These are phyloP conservation scores for Lepidothrix coronata DNA, from an alignment of 2,113 vertebrate genomes.

Conservation along the genomic window DNA sequence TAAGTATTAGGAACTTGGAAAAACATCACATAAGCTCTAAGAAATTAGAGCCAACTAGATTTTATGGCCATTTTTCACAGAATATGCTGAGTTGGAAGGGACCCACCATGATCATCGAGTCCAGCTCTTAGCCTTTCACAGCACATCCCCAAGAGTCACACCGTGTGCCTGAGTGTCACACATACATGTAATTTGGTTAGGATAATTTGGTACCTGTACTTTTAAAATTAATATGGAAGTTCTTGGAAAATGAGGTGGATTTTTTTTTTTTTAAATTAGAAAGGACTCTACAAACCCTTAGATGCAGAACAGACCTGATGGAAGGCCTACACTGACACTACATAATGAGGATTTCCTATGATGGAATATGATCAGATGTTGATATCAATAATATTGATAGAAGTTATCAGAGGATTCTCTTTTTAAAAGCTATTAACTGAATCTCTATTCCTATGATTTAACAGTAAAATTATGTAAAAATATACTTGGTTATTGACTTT, in stretches of 20 bases:
- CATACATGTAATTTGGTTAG: not conserved
- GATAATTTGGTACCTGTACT: not conserved
- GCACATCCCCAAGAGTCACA: not conserved
- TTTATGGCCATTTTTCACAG: not conserved
- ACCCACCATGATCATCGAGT: not conserved
- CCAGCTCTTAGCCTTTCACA: not conserved
- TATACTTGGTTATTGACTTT: not conserved
- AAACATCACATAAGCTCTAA: not conserved
- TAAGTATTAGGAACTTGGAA: not conserved
- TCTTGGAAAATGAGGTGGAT: not conserved
- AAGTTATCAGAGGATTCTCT: not conserved
- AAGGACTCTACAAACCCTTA: not conserved
- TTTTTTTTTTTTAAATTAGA: not conserved
- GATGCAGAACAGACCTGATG: not conserved
- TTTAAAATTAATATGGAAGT: not conserved
- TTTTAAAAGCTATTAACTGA: not conserved
- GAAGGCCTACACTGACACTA: not conserved
- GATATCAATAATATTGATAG: not conserved
- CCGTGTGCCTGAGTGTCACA: not conserved
- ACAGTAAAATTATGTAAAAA: not conserved
- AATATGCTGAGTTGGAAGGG: not conserved
- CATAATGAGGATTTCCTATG: not conserved
- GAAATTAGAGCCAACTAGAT: not conserved
- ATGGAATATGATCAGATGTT: not conserved
- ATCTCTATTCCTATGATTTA: not conserved